Conservation (phyloP, 1,140 invertebrate species). For the Prorops nasuta region DNA sequence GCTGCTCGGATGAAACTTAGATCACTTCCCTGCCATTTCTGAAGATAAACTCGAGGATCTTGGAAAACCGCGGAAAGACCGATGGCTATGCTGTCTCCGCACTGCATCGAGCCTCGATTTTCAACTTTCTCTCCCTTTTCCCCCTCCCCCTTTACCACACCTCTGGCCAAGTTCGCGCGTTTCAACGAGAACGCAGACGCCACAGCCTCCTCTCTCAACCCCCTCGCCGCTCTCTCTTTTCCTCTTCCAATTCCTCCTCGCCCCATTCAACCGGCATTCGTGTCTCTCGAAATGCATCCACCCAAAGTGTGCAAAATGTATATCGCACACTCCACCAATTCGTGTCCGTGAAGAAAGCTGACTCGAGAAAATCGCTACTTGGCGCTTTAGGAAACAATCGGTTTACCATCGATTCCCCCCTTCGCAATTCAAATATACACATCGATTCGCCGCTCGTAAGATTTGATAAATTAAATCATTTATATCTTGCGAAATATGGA, state of each 20-base stretch:
- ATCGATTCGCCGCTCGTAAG: too few species aligned
- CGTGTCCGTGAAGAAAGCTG: constrained; percentile 5
- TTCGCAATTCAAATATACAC: too few species aligned
- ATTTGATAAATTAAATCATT: too few species aligned
- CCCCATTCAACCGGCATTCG: constrained; percentile 15
- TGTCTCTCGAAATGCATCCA: constrained; percentile 23
- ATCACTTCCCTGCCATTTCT: constrained; percentile 27
- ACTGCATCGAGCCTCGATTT: constrained; percentile 31
- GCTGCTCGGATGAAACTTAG: constrained; percentile 33
- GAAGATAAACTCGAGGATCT: constrained; percentile 36
- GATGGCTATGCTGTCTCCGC: constrained; percentile 34
- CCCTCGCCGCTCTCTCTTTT: background rate
- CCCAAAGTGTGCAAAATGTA: constrained; percentile 14
- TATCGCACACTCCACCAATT: constrained; percentile 13
- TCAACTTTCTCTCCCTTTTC: constrained; percentile 17
- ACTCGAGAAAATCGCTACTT: constrained; percentile 11
- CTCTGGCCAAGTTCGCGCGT: too few species aligned
- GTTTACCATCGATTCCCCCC: too few species aligned
- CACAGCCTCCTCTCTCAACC: constrained; percentile 1
- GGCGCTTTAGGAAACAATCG: too few species aligned
- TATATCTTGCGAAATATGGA: too few species aligned
- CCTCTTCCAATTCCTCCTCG: constrained; percentile 11
- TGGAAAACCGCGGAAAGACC: constrained; percentile 39
- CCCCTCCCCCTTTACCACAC: background rate
- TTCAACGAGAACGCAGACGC: too few species aligned